Evolutionary conservation across 2,797 vertebrate species (phyloP).

Genomic region (Cryptoblepharus egeriae): DNA sequence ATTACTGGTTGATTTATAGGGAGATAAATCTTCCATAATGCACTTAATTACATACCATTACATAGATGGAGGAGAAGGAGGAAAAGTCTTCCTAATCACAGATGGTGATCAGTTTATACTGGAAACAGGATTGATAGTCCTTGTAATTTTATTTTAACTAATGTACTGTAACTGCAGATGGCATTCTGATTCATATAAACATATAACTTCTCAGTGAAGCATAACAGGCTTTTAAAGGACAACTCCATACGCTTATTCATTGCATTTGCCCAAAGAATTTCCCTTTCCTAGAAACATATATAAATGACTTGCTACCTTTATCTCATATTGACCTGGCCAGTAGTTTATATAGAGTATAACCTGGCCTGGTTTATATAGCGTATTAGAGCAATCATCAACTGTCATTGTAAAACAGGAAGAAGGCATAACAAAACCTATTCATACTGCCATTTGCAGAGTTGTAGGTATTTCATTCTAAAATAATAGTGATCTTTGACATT

Average conservation of each 20-base stretch:
- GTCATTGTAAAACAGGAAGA: neutral
- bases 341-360: neutral
- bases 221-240: slow-evolving; percentile 7
- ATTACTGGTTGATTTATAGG: slow-evolving; percentile 19
- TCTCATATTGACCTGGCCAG: neutral
- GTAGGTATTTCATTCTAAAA: neutral
- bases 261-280: slow-evolving; percentile 2
- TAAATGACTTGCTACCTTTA: neutral
- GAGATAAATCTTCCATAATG: slow-evolving; percentile 18
- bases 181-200: neutral
- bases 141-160: slow-evolving; percentile 34
- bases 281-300: neutral
- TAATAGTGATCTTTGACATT: neutral
- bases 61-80: slow-evolving; percentile 5
- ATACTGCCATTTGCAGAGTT: neutral
- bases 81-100: neutral
- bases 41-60: neutral
- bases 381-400: neutral
- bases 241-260: neutral
- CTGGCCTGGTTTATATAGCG: neutral
- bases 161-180: slow-evolving; percentile 17
- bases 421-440: neutral
- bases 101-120: neutral
- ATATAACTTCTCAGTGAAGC: neutral
- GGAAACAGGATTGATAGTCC: slow-evolving; percentile 18